A percentile compares a stretch with the other conserved stretches of the same genome.
phyloP scores from a whole-genome alignment of 2,113 vertebrate genomes.

The Cavia porcellus region DNA sequence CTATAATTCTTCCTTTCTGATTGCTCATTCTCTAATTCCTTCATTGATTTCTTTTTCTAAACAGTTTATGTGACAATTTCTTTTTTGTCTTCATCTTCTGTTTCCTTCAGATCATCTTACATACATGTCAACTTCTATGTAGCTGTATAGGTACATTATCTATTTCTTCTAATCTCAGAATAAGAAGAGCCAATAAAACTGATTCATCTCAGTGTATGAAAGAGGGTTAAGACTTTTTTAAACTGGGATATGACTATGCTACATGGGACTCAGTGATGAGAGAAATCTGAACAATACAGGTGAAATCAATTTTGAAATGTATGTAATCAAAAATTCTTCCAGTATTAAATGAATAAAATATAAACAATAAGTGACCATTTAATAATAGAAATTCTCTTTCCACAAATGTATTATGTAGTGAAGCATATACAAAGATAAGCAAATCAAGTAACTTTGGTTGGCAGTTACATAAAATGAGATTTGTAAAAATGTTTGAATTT shows the following conservation, averaged over 20 bases:
- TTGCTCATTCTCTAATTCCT: neutral
- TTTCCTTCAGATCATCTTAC: neutral
- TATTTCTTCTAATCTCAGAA: neutral
- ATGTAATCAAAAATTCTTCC: neutral
- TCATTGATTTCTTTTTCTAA: neutral
- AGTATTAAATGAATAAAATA: neutral
- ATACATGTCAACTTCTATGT: neutral
- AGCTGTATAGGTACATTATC: neutral
- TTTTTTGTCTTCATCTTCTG: neutral
- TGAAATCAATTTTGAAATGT: neutral
- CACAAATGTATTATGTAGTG: neutral
- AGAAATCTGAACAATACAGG: neutral
- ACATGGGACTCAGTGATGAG: neutral
- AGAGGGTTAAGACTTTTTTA: neutral
- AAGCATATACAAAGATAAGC: neutral
- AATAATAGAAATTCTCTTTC: neutral
- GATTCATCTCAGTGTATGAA: neutral
- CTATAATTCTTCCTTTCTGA: neutral
- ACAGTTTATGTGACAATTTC: neutral
- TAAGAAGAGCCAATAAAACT: neutral
- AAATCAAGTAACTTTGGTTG: neutral
- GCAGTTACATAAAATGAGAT: neutral
- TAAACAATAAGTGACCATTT: neutral
- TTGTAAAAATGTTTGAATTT: neutral
- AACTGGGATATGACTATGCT: neutral